These are phyloP conservation scores for Hecatera dysodea DNA, from an alignment of 2,888 invertebrate species.

Conservation along the genomic window DNA sequence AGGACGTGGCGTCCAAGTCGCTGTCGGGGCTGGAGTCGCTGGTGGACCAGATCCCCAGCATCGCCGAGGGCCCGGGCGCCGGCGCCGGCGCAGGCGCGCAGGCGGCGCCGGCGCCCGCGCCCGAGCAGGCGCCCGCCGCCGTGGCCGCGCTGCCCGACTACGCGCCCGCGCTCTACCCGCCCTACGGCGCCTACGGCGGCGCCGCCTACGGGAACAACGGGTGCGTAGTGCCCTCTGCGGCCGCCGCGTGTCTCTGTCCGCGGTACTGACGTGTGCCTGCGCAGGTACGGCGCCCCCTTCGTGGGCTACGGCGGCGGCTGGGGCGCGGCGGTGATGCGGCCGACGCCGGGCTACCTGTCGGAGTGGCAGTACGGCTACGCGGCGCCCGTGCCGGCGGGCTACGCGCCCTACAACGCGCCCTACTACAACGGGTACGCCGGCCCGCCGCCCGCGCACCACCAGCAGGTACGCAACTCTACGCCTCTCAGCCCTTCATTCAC, in stretches of 20 bases:
- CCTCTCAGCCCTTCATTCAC: not conserved
- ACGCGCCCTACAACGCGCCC: constrained; percentile 86
- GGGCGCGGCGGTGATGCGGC: constrained; percentile 87
- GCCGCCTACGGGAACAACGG: constrained; percentile 83
- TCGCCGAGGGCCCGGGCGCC: constrained; percentile 92
- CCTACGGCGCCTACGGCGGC: constrained; percentile 82
- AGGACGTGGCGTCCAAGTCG: constrained; percentile 96
- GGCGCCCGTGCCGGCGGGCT: constrained; percentile 77
- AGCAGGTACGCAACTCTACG: constrained; percentile 77
- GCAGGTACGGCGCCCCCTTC: constrained; percentile 86
- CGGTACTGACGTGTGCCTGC: not conserved
- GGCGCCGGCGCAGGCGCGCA: constrained; percentile 58
- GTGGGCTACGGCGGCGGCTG: constrained; percentile 88
- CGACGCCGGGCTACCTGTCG: constrained; percentile 88
- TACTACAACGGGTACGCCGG: constrained; percentile 88
- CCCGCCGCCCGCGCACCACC: constrained; percentile 87
- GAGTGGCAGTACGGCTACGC: constrained; percentile 88
- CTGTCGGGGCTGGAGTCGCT: constrained; percentile 96
- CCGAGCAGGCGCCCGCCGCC: constrained; percentile 63
- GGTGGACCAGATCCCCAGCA: constrained; percentile 97
- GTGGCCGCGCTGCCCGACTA: constrained; percentile 77
- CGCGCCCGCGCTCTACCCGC: constrained; percentile 80
- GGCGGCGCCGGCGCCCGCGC: constrained; percentile 59
- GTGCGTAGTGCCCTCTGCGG: constrained; percentile 64
- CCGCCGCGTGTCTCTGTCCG: too few species aligned